phyloP scores from a whole-genome alignment of 2,888 invertebrate species.

The Tinea trinotella region DNA sequence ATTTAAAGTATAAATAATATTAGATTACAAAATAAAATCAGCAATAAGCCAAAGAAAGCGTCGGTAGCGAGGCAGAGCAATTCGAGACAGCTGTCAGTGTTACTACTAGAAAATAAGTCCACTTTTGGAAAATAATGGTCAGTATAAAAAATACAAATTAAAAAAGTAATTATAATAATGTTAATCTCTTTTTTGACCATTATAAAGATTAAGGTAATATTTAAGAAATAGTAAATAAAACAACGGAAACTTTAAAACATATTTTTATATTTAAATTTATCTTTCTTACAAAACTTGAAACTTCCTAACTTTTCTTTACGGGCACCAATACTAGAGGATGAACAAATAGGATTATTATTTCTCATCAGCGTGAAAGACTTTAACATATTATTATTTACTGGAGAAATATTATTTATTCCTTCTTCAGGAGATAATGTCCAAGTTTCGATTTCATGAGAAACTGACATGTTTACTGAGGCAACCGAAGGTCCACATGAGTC shows the following conservation, averaged over 20 bases:
- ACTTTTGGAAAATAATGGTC: no score
- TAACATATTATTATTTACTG: neutral
- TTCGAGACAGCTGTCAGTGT: neutral
- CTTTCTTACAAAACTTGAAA: slow-evolving; percentile 12
- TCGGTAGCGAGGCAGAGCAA: neutral
- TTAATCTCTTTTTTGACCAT: no score
- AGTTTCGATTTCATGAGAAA: slow-evolving; percentile 41
- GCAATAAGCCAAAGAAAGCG: neutral
- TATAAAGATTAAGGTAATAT: no score
- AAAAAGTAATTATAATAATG: neutral
- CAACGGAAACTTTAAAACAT: neutral
- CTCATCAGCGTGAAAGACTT: slow-evolving; percentile 11
- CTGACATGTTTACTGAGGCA: slow-evolving; percentile 26
- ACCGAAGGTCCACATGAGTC: slow-evolving; percentile 21
- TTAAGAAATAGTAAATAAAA: neutral
- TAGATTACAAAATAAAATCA: neutral
- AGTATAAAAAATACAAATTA: neutral
- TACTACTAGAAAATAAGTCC: neutral
- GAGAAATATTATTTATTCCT: neutral
- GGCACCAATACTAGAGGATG: neutral
- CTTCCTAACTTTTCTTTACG: neutral
- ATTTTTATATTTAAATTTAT: neutral
- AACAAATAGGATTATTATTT: neutral
- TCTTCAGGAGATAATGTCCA: slow-evolving; percentile 38
- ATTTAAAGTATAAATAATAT: neutral